Base-by-base conservation (phyloP, 2,113 vertebrate species). In the Solea senegalensis region DNA sequence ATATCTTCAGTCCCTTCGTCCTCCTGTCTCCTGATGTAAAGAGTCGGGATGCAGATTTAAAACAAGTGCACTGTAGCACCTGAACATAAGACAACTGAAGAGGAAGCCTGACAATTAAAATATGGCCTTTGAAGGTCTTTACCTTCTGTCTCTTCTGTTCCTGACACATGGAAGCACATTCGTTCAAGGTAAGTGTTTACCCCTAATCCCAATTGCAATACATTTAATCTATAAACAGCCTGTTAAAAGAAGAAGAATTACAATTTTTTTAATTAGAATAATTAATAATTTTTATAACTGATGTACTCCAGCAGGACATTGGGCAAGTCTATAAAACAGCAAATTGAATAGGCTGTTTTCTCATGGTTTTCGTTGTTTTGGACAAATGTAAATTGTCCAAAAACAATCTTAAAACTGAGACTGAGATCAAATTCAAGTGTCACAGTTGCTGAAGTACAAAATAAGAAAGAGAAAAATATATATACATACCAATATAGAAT, bases 161-260 rank as follows among this genome's bases (percentile, higher is more conserved):
- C 66, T 91, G 21, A 76, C 49, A 39, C 78, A 85, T 41, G 72
- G 74, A 65, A 65, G 85, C 73, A 74, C 78, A 8, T 60, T 77
- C 53, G 61, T 60, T 70, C 66, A 86, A 90, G 91, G 92, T 92
- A 90, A 14, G 83, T 68, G 39, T 7, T 1, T 40, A 8, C 3
- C 54, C 14, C 57, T 55, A 1, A 52, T 58, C 49, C 71, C 1
- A 56, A 12, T 6, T 46, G 4, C 1, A 59, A 49, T 55, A 0
- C 1, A 8, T 40, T 58, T 57, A 58, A 51, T 71, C 7, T 48
- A 26, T n/a, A 46, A 26, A 40, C 11, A 21, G 27, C 45, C 0
- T 44, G 14, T 58, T 34, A 34, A 34, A 34, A 34, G 3, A 34
- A 34, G 34, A 34, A 34, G 3, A 34, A 34, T 34, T 3, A 34